Evolutionary conservation across 2,797 vertebrate genomes (phyloP).

Genomic region (Cygnus olor): DNA sequence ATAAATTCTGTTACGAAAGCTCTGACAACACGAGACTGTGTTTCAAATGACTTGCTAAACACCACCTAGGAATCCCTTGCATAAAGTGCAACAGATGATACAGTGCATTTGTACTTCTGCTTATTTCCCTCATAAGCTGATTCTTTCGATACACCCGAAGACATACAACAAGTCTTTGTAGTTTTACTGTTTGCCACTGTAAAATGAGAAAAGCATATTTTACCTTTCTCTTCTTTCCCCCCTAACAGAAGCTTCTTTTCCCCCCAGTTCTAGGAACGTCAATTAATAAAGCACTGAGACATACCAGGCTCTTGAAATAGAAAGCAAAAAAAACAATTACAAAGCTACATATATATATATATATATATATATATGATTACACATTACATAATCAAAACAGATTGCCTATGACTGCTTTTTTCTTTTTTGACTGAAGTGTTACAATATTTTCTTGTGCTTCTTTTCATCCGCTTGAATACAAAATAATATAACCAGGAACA

Average conservation of each 20-base stretch:
- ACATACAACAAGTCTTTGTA: background rate
- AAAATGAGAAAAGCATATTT: background rate
- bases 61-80: background rate
- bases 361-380: no score
- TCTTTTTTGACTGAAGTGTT: background rate
- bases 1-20: background rate
- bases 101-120: background rate
- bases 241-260: background rate
- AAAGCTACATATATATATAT: no score
- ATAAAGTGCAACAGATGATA: background rate
- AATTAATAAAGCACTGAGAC: background rate
- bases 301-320: fast-evolving
- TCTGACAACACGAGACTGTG: background rate
- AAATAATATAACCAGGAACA: background rate
- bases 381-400: background rate
- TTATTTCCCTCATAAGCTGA: background rate
- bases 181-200: background rate
- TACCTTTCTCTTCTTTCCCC: background rate
- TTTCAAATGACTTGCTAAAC: background rate
- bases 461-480: background rate
- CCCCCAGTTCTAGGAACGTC: background rate
- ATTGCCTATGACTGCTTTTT: background rate
- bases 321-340: background rate
- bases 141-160: background rate
- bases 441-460: background rate